Base-by-base conservation (phyloP, 2,888 invertebrate genomes). In the Erebia palarica region DNA sequence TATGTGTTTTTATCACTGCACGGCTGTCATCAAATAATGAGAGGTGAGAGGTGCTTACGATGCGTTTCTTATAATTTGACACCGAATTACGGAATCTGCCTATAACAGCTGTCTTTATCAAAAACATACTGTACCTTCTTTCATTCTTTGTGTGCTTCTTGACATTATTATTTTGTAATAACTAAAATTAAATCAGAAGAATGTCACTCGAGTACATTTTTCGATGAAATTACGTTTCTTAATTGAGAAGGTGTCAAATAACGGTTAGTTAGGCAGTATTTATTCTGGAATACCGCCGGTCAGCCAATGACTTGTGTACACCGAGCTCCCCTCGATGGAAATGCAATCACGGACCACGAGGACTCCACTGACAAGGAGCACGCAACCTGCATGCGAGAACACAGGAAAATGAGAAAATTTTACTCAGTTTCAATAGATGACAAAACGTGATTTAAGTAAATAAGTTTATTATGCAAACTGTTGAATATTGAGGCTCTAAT, bases 221-320 rank as follows among this genome's bases (percentile, higher is more conserved):
- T 44, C 9, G 10, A 55, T 10, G 3, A 16, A 55, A 55, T 55
- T 61, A 18, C 7, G 16, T 47, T 36, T 44, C 42, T 10, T 8
- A 66, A 80, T 69, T 80, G 78, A 76, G 18, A 77, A 77, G 75
- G 81, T 81, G 81, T 84, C 78, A 84, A 73, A 67, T 68, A 74
- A 82, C 87, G 91, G 91, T 92, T 91, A 91, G 91, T 92, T 91
- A 90, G 85, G 78, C 78, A 78, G 73, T 86, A 82, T 90, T 85
- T 86, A 80, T 84, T 80, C 77, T 84, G 84, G 80, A 77, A 79
- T 77, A 78, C 79, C 80, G 77, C 79, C 76, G 91, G 90, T 87
- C 92, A 90, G 83, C 85, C 83, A 81, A 90, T 86, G 81, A 81
- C 75, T 86, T 89, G 84, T 80, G 86, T 85, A 92, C 87, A 92